Percentiles rank a stretch among this genome's conserved stretches.
These are phyloP conservation scores for Aporophyla lueneburgensis DNA, from an alignment of 2,888 invertebrate species.

Conservation along the genomic window DNA sequence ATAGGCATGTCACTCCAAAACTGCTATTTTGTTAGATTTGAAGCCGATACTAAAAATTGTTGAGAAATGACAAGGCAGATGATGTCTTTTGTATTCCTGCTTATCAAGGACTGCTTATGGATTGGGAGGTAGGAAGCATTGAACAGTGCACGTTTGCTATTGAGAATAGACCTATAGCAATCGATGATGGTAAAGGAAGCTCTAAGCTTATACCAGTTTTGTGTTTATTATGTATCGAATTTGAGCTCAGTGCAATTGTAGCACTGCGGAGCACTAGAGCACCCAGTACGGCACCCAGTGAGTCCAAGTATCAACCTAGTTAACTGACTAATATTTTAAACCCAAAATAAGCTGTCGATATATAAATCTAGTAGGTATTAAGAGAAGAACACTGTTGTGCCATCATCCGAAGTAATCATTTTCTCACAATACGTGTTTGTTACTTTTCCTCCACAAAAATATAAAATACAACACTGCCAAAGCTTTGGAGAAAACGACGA, in stretches of 20 bases:
- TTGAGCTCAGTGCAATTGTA: no score
- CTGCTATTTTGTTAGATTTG: no score
- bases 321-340: not conserved
- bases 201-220: not conserved
- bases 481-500: slow-evolving; percentile 26
- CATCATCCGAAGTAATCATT: not conserved
- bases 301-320: not conserved
- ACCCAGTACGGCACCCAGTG: no score
- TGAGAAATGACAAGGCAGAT: no score
- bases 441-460: slow-evolving; percentile 1
- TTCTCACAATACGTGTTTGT: not conserved
- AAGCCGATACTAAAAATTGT: no score
- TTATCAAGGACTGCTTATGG: not conserved
- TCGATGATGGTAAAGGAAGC: no score
- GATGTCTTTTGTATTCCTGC: not conserved
- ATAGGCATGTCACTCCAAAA: no score
- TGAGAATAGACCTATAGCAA: no score
- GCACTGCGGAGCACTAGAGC: no score
- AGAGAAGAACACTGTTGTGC: not conserved
- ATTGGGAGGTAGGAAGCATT: not conserved
- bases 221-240: not conserved
- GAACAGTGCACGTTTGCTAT: not conserved
- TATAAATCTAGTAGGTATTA: no score
- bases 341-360: not conserved
- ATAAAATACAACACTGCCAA: not conserved